Evolutionary conservation across 2,888 invertebrate genomes (phyloP).

Genomic region (Synergus japonicus): DNA sequence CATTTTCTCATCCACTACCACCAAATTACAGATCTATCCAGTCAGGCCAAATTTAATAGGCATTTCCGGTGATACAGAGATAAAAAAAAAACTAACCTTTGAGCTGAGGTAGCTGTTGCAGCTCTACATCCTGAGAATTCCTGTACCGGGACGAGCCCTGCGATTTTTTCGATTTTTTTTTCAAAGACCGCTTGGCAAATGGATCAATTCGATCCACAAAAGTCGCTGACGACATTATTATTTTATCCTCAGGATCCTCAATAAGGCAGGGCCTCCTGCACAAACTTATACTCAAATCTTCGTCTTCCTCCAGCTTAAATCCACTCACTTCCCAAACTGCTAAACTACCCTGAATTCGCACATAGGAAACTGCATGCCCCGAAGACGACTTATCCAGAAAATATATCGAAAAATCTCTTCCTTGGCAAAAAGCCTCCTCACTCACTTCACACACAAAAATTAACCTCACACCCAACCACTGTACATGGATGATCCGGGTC

Average conservation of each 20-base stretch:
- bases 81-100: constrained; percentile 87
- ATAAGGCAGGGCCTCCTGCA: constrained; percentile 62
- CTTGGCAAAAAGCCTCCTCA: neutral
- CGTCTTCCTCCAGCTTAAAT: constrained; percentile 24
- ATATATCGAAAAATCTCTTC: neutral
- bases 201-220: constrained; percentile 99
- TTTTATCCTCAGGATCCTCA: constrained; percentile 60
- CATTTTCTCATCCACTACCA: neutral
- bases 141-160: constrained; percentile 99
- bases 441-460: constrained; percentile 17
- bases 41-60: neutral
- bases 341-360: constrained; percentile 11
- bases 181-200: constrained; percentile 97
- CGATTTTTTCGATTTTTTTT: constrained; percentile 99
- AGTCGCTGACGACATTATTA: constrained; percentile 83
- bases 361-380: constrained; percentile 17
- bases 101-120: constrained; percentile 96
- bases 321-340: constrained; percentile 7
- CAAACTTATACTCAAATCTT: constrained; percentile 25
- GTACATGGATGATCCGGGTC: constrained; percentile 12
- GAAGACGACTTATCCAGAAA: constrained; percentile 10
- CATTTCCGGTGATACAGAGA: neutral
- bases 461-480: constrained; percentile 36
- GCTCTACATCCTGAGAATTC: constrained; percentile 98
- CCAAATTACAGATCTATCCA: neutral